phyloP scores from a whole-genome alignment of 1,140 invertebrate species.

The Panulirus ornatus region DNA sequence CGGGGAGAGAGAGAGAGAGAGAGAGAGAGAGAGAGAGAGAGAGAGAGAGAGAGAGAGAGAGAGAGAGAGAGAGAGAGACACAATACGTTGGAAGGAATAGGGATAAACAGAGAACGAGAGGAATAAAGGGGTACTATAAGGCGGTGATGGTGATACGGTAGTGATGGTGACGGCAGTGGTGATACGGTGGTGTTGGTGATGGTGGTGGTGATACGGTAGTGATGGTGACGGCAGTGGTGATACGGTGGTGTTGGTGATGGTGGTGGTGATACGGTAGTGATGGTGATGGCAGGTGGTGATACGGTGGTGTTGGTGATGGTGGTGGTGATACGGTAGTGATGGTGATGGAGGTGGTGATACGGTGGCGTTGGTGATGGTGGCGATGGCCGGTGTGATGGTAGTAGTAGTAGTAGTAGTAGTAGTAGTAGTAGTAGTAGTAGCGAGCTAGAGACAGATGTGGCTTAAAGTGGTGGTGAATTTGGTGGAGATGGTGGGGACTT shows the following conservation, averaged over 20 bases:
- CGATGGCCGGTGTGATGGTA: neutral
- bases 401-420: neutral
- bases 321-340: neutral
- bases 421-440: neutral
- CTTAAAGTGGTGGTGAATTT: neutral
- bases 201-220: no score
- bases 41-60: constrained; percentile 21
- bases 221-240: no score
- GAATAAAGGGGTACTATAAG: neutral
- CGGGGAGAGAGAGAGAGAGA: constrained; percentile 15
- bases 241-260: neutral
- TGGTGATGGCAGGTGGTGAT: no score
- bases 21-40: constrained; percentile 23
- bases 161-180: no score
- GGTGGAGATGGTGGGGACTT: neutral
- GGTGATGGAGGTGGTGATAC: neutral
- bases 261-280: no score
- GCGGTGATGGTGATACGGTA: no score
- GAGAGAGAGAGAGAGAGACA: constrained; percentile 9
- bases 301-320: neutral
- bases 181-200: neutral
- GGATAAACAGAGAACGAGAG: neutral
- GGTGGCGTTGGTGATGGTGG: no score
- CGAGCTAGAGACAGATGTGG: no score
- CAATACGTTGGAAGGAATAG: neutral